These are phyloP conservation scores for Scaptodrosophila latifasciaeformis DNA, from an alignment of 2,888 invertebrate species.

Conservation along the genomic window DNA sequence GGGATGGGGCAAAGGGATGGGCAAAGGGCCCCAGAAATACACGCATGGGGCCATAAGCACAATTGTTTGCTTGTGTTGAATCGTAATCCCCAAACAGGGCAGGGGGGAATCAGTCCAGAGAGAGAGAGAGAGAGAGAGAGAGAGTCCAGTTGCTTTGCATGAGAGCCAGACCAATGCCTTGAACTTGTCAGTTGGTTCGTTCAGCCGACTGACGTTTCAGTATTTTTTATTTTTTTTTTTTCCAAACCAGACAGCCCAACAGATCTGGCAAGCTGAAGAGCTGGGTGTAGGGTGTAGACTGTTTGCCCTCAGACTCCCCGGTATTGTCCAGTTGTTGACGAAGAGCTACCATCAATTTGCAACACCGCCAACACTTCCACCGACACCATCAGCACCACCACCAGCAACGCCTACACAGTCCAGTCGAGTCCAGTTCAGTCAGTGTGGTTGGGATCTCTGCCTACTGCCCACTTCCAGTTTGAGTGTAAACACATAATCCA, in stretches of 20 bases:
- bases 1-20: conserved; percentile 11
- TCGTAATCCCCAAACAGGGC: conserved; percentile 45
- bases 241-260: too few relatives aligned
- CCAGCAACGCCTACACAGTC: too few relatives aligned
- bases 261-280: too few relatives aligned
- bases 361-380: conserved; percentile 30
- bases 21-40: conserved; percentile 25
- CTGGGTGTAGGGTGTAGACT: too few relatives aligned
- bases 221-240: too few relatives aligned
- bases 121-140: neutral
- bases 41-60: conserved; percentile 32
- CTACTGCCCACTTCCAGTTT: conserved; percentile 31
- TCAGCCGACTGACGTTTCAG: conserved; percentile 37
- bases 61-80: conserved; percentile 31
- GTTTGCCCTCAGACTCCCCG: conserved; percentile 16
- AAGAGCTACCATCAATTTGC: conserved; percentile 61
- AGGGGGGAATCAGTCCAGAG: conserved; percentile 35
- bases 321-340: conserved; percentile 55
- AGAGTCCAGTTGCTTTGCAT: conserved; percentile 23
- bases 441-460: too few relatives aligned
- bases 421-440: conserved; percentile 19
- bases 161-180: conserved; percentile 44
- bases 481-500: conserved; percentile 65
- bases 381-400: neutral
- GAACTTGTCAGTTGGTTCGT: conserved; percentile 57